Conservation (phyloP, 2,113 vertebrate genomes). For the Orthonyx spaldingii region DNA sequence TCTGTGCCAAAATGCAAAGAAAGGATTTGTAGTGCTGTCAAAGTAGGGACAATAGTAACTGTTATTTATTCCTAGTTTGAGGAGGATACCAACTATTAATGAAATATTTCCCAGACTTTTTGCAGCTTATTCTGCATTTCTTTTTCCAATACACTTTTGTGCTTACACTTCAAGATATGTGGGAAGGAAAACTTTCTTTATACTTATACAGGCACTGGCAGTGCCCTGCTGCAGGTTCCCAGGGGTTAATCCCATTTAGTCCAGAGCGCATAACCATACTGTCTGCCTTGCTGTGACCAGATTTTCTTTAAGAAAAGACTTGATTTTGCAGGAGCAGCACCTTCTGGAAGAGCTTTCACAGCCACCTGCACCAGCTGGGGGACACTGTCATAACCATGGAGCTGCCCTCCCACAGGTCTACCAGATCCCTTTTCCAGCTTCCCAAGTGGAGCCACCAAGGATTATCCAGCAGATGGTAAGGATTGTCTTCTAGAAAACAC, state of each 20-base stretch:
- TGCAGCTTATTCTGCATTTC: background rate
- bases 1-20: background rate
- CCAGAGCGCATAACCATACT: background rate
- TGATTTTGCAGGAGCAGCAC: slow-evolving; percentile 75
- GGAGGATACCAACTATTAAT: background rate
- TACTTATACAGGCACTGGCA: background rate
- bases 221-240: background rate
- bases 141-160: background rate
- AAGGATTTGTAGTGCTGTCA: background rate
- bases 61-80: background rate
- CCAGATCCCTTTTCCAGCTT: slow-evolving; percentile 31
- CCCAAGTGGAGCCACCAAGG: slow-evolving; percentile 49
- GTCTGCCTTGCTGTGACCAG: background rate
- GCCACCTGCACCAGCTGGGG: slow-evolving; percentile 52
- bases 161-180: background rate
- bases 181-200: background rate
- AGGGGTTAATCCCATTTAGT: background rate
- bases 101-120: background rate
- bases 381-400: background rate
- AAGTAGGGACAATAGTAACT: background rate
- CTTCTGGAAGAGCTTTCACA: slow-evolving; percentile 72
- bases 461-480: slow-evolving; percentile 79
- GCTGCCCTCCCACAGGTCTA: background rate
- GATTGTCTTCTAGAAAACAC: background rate
- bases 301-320: background rate